phyloP scores from a whole-genome alignment of 2,888 invertebrate species.

The Bibio marci region DNA sequence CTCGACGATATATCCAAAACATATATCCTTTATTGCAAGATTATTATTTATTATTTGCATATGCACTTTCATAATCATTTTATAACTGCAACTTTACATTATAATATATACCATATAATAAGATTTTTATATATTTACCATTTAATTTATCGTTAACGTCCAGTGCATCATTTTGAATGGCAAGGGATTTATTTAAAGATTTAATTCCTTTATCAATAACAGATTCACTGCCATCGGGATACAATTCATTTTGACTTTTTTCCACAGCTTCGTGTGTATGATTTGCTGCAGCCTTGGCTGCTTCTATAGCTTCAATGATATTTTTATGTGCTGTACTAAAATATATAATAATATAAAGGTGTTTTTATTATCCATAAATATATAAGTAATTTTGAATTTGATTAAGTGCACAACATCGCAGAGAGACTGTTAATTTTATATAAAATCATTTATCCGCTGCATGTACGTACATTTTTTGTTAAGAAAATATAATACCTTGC shows the following conservation, averaged over 20 bases:
- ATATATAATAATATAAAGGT: background rate
- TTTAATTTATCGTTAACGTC: constrained; percentile 32
- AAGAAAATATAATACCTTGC: constrained; percentile 18
- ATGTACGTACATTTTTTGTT: too few species aligned
- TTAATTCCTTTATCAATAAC: constrained; percentile 34
- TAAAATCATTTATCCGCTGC: too few species aligned
- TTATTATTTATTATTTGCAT: too few species aligned
- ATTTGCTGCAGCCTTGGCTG: constrained; percentile 29
- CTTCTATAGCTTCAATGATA: constrained; percentile 52
- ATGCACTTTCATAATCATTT: too few species aligned
- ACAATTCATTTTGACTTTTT: constrained; percentile 21
- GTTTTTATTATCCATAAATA: constrained; percentile 14
- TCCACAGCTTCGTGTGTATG: constrained; percentile 28
- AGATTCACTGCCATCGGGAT: constrained; percentile 30
- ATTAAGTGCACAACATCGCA: too few species aligned
- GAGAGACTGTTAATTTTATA: too few species aligned
- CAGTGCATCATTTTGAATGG: constrained; percentile 35
- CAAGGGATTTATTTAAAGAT: constrained; percentile 36
- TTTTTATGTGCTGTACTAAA: constrained; percentile 39
- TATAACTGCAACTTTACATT: too few species aligned
- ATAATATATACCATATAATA: too few species aligned
- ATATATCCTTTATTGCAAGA: too few species aligned
- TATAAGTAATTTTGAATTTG: background rate
- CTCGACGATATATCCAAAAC: too few species aligned
- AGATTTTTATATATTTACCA: too few species aligned